Evolutionary conservation across 2,797 vertebrate genomes (phyloP).

Genomic region (Trichosurus vulpecula): DNA sequence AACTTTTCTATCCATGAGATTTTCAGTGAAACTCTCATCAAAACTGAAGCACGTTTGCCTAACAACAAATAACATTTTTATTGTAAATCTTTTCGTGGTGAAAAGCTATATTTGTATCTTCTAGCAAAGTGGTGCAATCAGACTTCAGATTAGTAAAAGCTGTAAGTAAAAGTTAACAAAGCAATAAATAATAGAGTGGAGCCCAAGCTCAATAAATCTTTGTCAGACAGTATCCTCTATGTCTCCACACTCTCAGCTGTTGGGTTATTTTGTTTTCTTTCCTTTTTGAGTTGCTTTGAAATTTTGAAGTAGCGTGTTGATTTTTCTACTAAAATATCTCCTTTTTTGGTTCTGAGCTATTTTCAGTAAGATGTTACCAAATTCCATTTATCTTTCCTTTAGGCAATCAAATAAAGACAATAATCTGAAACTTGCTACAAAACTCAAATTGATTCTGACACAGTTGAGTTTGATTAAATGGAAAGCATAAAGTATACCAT

Average conservation of each 20-base stretch:
- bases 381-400: constrained; percentile 27
- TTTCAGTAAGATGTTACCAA: background rate
- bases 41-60: background rate
- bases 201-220: background rate
- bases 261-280: constrained; percentile 34
- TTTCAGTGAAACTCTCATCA: background rate
- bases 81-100: background rate
- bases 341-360: constrained; percentile 1
- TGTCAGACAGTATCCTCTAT: background rate
- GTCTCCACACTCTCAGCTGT: background rate
- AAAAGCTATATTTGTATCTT: constrained; percentile 8
- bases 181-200: background rate
- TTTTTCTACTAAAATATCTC: background rate
- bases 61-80: constrained; percentile 36
- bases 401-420: constrained; percentile 47
- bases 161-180: constrained; percentile 20
- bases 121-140: background rate
- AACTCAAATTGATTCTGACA: constrained; percentile 37
- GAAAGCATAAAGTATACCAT: background rate
- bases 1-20: background rate
- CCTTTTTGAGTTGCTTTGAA: constrained; percentile 33
- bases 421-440: constrained; percentile 39
- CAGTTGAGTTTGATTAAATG: background rate
- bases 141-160: background rate
- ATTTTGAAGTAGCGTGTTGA: constrained; percentile 38